phyloP scores from a whole-genome alignment of 23 tunicate genomes.

The Botrylloides violaceus region DNA sequence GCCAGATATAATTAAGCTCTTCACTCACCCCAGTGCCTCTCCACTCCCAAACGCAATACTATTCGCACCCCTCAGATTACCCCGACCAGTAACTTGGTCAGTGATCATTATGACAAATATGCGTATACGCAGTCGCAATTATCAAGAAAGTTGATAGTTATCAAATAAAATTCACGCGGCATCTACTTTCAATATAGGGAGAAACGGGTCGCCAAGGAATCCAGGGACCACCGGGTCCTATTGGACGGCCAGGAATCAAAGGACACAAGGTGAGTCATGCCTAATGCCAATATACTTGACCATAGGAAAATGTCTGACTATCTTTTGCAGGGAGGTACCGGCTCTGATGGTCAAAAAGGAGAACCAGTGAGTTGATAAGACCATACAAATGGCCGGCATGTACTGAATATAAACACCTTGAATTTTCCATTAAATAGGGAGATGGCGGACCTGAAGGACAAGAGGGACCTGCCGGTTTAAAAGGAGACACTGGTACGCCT shows the following conservation, averaged over 20 bases:
- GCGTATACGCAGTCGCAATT: too few relatives aligned
- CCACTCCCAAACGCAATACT: too few relatives aligned
- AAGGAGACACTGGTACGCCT: conserved; percentile 73
- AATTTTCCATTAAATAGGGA: conserved; percentile 26
- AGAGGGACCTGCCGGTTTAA: conserved; percentile 19
- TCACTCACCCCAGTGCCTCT: too few relatives aligned
- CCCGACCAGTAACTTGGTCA: too few relatives aligned
- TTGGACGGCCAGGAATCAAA: conserved; percentile 70
- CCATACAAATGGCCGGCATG: too few relatives aligned
- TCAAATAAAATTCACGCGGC: too few relatives aligned
- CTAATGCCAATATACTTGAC: neutral
- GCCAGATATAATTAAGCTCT: too few relatives aligned
- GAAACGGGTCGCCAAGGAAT: conserved; percentile 57
- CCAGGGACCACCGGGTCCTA: conserved; percentile 60
- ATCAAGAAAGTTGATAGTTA: too few relatives aligned
- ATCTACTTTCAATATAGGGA: too few relatives aligned
- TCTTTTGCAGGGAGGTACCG: conserved; percentile 54
- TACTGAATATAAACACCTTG: neutral
- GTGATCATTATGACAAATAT: too few relatives aligned
- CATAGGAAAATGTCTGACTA: neutral
- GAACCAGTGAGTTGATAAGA: conserved; percentile 56
- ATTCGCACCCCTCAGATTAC: too few relatives aligned
- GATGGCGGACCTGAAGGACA: conserved; percentile 66
- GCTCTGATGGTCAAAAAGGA: conserved; percentile 59
- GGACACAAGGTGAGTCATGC: conserved; percentile 61